Conservation (phyloP, 2,797 vertebrate genomes). For the Thamnophis elegans region DNA sequence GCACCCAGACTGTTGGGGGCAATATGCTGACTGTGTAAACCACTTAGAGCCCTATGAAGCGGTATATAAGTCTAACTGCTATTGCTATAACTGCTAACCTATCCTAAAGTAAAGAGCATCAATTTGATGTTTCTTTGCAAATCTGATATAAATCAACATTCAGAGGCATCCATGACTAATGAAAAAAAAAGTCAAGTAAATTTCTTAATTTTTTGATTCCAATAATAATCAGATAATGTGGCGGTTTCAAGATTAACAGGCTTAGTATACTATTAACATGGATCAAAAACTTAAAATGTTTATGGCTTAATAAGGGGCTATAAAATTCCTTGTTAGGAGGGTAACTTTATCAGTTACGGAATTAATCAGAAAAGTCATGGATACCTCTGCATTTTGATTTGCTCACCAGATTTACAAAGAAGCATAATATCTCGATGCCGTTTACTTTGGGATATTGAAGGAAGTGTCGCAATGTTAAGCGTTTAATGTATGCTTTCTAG, state of each 20-base stretch:
- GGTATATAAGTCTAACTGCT: no score
- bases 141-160: neutral
- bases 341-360: neutral
- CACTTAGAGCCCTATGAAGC: no score
- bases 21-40: no score
- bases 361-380: neutral
- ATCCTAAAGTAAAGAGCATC: neutral
- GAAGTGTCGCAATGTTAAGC: neutral
- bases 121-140: neutral
- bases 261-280: neutral
- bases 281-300: neutral
- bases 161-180: neutral
- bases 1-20: no score
- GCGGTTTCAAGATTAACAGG: neutral
- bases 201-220: neutral
- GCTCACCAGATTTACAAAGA: neutral
- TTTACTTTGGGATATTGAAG: neutral
- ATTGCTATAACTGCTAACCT: no score
- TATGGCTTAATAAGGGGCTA: neutral
- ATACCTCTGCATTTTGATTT: neutral
- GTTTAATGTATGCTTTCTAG: neutral
- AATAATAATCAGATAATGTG: neutral
- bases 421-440: neutral
- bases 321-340: neutral
- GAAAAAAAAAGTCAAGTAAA: neutral